Percentiles rank a stretch among this genome's conserved stretches.
Evolutionary conservation across 2,113 vertebrate species (phyloP).

Genomic region (Echinops telfairi): DNA sequence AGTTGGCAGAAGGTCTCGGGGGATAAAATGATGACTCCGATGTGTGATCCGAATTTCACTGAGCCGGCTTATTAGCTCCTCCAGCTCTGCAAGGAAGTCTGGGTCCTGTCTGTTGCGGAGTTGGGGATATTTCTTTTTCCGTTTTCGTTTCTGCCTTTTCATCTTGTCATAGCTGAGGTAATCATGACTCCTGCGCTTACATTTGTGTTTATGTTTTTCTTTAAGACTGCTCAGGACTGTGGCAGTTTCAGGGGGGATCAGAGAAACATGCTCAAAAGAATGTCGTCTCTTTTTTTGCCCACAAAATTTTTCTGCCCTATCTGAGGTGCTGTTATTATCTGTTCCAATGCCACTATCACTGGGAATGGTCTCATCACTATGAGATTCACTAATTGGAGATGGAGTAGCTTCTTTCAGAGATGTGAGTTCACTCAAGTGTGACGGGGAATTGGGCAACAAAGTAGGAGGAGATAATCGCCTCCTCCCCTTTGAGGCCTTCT

Average conservation of each 20-base stretch:
- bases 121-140: conserved; percentile 96
- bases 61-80: conserved; percentile 93
- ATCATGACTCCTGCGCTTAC: conserved; percentile 92
- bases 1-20: conserved; percentile 93
- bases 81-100: conserved; percentile 94
- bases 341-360: conserved; percentile 96
- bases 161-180: conserved; percentile 94
- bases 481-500: conserved; percentile 89
- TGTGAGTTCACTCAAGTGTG: conserved; percentile 93
- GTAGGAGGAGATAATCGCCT: conserved; percentile 89
- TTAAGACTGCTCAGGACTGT: conserved; percentile 90
- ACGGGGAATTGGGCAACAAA: conserved; percentile 89
- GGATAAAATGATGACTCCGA: conserved; percentile 90
- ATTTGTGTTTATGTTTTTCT: conserved; percentile 96
- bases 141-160: conserved; percentile 96
- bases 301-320: conserved; percentile 92
- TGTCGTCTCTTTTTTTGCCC: conserved; percentile 91
- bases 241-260: conserved; percentile 86
- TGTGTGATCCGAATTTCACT: conserved; percentile 95
- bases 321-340: conserved; percentile 95
- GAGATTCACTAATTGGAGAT: conserved; percentile 97
- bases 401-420: conserved; percentile 94
- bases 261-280: conserved; percentile 91
- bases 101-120: conserved; percentile 94
- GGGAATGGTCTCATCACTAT: conserved; percentile 94